phyloP scores from a whole-genome alignment of 2,797 vertebrate species.

The Gymnoscopelus braueri region DNA sequence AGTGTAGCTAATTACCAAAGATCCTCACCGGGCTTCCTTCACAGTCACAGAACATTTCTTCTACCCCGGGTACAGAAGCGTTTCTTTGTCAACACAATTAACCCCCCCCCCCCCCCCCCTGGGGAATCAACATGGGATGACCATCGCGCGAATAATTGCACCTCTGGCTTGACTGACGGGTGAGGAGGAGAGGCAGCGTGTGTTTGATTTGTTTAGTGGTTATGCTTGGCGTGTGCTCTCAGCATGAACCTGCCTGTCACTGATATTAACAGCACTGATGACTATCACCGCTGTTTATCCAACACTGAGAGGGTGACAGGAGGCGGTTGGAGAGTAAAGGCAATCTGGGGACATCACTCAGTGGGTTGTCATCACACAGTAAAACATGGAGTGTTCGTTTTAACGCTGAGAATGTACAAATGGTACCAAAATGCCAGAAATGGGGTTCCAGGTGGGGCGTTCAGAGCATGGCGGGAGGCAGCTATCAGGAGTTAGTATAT shows the following conservation, averaged over 20 bases:
- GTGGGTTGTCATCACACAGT: too few relatives aligned
- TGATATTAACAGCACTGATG: conserved; percentile 64
- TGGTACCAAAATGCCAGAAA: too few relatives aligned
- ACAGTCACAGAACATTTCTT: neutral
- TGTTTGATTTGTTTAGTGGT: conserved; percentile 63
- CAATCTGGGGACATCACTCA: conserved; percentile 47
- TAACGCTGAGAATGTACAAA: too few relatives aligned
- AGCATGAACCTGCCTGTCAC: conserved; percentile 61
- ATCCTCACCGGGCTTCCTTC: neutral
- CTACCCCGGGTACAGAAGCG: neutral
- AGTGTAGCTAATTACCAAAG: conserved; percentile 14
- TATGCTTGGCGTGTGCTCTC: conserved; percentile 45
- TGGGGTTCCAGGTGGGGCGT: too few relatives aligned
- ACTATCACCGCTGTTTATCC: too few relatives aligned
- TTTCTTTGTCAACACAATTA: conserved; percentile 19
- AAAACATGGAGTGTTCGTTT: too few relatives aligned
- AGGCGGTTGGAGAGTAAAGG: conserved; percentile 73
- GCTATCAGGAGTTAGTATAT: too few relatives aligned
- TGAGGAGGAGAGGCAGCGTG: conserved; percentile 52
- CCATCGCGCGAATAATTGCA: conserved; percentile 26
- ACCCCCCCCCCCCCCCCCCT: conserved; percentile 19
- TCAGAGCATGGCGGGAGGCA: too few relatives aligned
- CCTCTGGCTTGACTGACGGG: conserved; percentile 33
- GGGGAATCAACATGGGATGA: conserved; percentile 30
- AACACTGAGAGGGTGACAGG: conserved; percentile 43